A percentile compares a stretch with the other conserved stretches of the same genome.
Conservation (phyloP, 1,140 invertebrate genomes). For the Bombyx mori region DNA sequence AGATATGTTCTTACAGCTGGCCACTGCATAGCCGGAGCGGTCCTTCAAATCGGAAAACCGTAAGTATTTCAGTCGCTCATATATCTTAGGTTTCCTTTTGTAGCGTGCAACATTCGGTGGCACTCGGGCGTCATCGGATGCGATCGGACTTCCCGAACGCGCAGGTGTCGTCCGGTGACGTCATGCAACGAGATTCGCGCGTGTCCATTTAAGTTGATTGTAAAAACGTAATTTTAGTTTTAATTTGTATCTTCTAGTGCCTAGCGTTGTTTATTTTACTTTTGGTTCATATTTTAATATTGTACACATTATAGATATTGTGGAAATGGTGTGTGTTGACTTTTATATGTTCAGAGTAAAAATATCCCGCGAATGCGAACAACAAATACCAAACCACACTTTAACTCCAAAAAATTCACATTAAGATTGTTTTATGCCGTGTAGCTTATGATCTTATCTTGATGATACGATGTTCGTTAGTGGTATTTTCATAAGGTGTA, state of each 20-base stretch:
- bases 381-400: no score
- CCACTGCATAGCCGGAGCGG: constrained; percentile 30
- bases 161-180: neutral
- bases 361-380: no score
- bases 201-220: no score
- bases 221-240: no score
- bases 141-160: neutral
- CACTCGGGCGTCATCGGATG: no score
- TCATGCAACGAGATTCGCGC: no score
- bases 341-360: no score
- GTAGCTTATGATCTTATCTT: neutral
- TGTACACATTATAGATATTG: no score
- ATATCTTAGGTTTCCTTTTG: neutral
- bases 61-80: constrained; percentile 22
- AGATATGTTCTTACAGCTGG: constrained; percentile 44
- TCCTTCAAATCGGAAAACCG: constrained; percentile 17
- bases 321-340: no score
- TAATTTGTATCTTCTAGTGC: no score
- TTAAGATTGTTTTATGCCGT: neutral
- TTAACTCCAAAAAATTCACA: neutral
- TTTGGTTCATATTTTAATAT: no score
- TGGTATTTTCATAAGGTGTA: neutral
- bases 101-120: neutral
- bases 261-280: no score
- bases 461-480: neutral